Conservation (phyloP, 1,140 invertebrate genomes). For the Drosophila truncata region DNA sequence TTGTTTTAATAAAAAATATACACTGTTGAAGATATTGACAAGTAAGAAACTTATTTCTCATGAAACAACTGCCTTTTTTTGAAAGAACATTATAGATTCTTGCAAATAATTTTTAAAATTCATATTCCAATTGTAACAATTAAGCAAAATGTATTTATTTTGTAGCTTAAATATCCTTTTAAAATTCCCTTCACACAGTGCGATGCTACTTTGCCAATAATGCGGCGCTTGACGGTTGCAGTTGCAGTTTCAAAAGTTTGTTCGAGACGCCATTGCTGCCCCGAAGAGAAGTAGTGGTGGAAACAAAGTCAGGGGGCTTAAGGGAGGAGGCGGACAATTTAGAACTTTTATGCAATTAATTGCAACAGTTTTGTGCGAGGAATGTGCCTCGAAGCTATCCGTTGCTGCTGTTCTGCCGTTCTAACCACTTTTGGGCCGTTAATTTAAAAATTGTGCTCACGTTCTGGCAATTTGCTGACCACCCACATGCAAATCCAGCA, state of each 20-base stretch:
- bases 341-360: slow-evolving; percentile 82
- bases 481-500: slow-evolving; percentile 78
- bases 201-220: slow-evolving; percentile 19
- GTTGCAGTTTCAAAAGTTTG: slow-evolving; percentile 53
- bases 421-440: slow-evolving; percentile 75
- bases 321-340: slow-evolving; percentile 64
- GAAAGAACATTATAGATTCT: background rate
- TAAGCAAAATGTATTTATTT: background rate
- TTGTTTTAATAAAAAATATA: background rate
- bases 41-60: background rate
- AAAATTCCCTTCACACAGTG: slow-evolving; percentile 23
- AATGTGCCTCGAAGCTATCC: slow-evolving; percentile 54
- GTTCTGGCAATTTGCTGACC: slow-evolving; percentile 82
- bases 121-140: background rate
- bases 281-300: slow-evolving; percentile 1
- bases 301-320: slow-evolving; percentile 3
- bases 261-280: slow-evolving; percentile 60
- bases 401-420: slow-evolving; percentile 59
- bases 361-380: slow-evolving; percentile 78
- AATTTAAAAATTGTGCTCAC: slow-evolving; percentile 84
- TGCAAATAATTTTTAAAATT: background rate
- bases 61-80: background rate
- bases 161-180: background rate
- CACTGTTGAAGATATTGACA: background rate
- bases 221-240: slow-evolving; percentile 40